Evolutionary conservation across 2,888 invertebrate genomes (phyloP).

Genomic region (Lochmaea capreae): DNA sequence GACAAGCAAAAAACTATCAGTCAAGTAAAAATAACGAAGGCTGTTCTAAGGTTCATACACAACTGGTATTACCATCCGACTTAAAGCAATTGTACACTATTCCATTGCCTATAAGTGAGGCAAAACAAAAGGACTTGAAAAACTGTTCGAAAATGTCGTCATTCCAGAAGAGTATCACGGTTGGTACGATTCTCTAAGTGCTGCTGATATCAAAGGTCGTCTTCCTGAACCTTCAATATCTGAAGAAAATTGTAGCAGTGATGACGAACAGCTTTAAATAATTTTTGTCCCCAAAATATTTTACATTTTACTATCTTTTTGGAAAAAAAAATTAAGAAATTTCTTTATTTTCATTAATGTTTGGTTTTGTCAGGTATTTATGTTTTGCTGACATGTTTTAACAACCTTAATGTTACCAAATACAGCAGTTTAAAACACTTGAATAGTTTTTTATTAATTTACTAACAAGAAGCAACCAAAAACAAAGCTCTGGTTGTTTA

Average conservation of each 20-base stretch:
- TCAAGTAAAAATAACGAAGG: background rate
- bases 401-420: too few species aligned
- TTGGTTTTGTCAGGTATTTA: too few species aligned
- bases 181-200: background rate
- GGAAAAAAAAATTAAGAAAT: too few species aligned
- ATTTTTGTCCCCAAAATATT: background rate
- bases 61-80: background rate
- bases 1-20: background rate
- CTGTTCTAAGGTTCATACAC: background rate
- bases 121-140: slow-evolving; percentile 7
- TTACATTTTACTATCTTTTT: too few species aligned
- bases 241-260: background rate
- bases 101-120: slow-evolving; percentile 1
- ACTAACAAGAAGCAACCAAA: too few species aligned
- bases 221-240: too few species aligned
- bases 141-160: background rate
- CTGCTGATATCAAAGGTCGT: background rate
- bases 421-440: too few species aligned
- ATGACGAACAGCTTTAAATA: background rate
- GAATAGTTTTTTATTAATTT: too few species aligned
- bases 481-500: too few species aligned
- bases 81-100: background rate
- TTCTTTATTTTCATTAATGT: too few species aligned
- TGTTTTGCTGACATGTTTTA: too few species aligned
- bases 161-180: slow-evolving; percentile 7